A percentile compares a stretch with the other conserved stretches of the same genome.
These are phyloP conservation scores for Palythoa grandis DNA, from an alignment of 92 coral and sea anemone genomes.

Conservation along the genomic window DNA sequence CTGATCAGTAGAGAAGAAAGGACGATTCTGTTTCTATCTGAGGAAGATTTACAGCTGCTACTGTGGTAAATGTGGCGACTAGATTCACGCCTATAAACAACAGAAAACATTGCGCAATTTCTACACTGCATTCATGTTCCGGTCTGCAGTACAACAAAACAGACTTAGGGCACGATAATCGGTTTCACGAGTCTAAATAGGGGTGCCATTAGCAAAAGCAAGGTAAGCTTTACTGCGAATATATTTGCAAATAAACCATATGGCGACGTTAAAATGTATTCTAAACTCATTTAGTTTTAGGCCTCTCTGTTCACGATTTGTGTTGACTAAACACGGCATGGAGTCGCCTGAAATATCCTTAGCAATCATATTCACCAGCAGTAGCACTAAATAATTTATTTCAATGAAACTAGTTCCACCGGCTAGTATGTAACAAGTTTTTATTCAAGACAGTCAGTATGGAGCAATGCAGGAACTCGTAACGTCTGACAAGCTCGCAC, in stretches of 20 bases:
- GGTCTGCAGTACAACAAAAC: background rate
- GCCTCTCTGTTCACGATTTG: background rate
- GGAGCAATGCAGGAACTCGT: constrained; percentile 29
- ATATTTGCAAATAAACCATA: background rate
- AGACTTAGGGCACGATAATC: background rate
- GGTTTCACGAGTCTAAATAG: background rate
- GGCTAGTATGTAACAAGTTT: background rate
- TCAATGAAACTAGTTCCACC: background rate
- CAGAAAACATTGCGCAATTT: constrained; percentile 1
- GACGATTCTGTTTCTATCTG: background rate
- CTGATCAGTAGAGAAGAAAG: background rate
- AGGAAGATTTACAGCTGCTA: background rate
- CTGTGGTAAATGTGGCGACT: background rate
- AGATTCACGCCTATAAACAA: background rate
- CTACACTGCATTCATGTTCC: background rate
- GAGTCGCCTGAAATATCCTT: background rate
- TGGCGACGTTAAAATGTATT: background rate
- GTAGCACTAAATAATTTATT: background rate
- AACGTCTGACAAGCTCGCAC: background rate
- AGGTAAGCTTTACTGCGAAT: background rate
- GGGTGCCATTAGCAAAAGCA: background rate
- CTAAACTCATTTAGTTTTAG: background rate
- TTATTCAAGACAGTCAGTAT: background rate
- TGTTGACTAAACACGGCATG: background rate
- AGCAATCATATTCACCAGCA: background rate